Evolutionary conservation across 23 tunicate species (phyloP).

Genomic region (Ciona savignyi): DNA sequence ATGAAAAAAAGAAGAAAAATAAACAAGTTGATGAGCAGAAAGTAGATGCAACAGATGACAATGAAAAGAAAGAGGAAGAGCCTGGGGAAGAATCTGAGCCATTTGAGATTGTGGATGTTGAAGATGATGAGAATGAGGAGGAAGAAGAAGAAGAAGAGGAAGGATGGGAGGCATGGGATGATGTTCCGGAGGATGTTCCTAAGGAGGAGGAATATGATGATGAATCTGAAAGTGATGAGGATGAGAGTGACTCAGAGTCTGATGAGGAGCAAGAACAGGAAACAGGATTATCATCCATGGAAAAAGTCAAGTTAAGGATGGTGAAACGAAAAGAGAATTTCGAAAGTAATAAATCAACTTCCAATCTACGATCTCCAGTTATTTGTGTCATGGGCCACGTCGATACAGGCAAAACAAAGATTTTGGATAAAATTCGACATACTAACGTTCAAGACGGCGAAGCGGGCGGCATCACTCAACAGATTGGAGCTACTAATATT

Average conservation of each 20-base stretch:
- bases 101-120: conserved; percentile 10
- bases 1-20: conserved; percentile 16
- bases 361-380: conserved; percentile 74
- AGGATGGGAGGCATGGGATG: not conserved
- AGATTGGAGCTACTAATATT: conserved; percentile 96
- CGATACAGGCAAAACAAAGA: conserved; percentile 96
- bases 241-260: conserved; percentile 24
- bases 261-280: not conserved
- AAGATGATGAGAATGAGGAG: conserved; percentile 39
- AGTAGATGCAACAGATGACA: conserved; percentile 1
- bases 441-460: conserved; percentile 94
- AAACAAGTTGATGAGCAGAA: conserved; percentile 8
- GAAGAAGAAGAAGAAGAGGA: conserved; percentile 15
- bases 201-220: not conserved
- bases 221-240: conserved; percentile 31
- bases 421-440: conserved; percentile 88
- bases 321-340: conserved; percentile 32
- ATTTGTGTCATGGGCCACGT: conserved; percentile 99
- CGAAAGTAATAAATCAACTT: conserved; percentile 33
- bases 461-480: conserved; percentile 99
- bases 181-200: not conserved
- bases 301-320: conserved; percentile 18
- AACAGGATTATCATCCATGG: not conserved
- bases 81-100: conserved; percentile 23
- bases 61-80: conserved; percentile 29